A percentile compares a stretch with the other conserved stretches of the same genome.
These are phyloP conservation scores for Hylia prasina DNA, from an alignment of 2,113 vertebrate species.

Conservation along the genomic window DNA sequence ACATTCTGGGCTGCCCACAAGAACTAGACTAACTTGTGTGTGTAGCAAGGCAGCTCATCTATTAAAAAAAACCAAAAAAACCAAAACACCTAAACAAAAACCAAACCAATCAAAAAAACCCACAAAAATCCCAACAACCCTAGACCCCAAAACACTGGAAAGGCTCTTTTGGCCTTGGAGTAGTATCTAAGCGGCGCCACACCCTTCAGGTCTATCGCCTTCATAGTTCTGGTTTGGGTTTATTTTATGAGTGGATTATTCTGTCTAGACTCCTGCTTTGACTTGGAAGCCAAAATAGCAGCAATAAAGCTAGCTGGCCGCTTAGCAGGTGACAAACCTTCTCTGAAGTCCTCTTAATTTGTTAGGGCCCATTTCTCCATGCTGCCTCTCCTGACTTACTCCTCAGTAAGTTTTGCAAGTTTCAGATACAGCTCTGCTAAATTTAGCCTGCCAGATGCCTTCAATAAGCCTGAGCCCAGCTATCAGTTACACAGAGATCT, in stretches of 20 bases:
- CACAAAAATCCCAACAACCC: not conserved
- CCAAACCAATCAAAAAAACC: not conserved
- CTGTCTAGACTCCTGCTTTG: slow-evolving; percentile 55
- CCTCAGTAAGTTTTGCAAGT: not conserved
- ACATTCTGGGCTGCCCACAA: not conserved
- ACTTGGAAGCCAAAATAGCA: slow-evolving; percentile 28
- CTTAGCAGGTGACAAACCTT: slow-evolving; percentile 19
- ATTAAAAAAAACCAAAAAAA: not conserved
- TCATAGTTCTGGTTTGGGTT: slow-evolving; percentile 17
- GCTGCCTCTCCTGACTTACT: not conserved
- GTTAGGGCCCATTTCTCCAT: not conserved
- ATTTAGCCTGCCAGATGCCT: slow-evolving; percentile 59
- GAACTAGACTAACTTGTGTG: not conserved
- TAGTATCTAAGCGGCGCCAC: not conserved
- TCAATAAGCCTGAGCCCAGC: slow-evolving; percentile 40
- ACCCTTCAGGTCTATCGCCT: not conserved
- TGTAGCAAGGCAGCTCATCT: not conserved
- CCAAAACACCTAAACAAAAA: not conserved
- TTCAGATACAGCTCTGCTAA: slow-evolving; percentile 44
- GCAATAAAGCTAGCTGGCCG: not conserved
- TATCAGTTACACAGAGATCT: slow-evolving; percentile 35
- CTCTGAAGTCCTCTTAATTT: slow-evolving; percentile 25
- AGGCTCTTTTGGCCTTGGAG: not conserved
- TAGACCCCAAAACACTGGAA: not conserved
- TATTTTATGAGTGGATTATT: slow-evolving; percentile 51